Conservation (phyloP, 2,888 invertebrate species). For the Macrosiphum euphorbiae region DNA sequence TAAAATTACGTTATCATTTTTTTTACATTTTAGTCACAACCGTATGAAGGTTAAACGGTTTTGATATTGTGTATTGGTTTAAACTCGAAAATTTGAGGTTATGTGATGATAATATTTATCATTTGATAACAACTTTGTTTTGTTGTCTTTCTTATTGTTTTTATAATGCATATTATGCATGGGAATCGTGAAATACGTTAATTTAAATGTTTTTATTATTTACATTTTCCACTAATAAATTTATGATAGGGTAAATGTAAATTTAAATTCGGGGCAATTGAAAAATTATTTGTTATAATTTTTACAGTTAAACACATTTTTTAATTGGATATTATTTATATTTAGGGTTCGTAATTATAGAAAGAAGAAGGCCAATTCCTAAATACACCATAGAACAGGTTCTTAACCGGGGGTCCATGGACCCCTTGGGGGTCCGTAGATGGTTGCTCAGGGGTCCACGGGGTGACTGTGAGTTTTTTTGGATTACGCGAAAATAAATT, state of each 20-base stretch:
- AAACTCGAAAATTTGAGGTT: conserved; percentile 32
- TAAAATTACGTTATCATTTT: not conserved
- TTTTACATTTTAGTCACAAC: not conserved
- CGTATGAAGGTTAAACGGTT: not conserved
- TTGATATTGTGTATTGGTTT: conserved; percentile 3
- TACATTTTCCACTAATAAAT: conserved; percentile 24
- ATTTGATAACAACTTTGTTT: not conserved
- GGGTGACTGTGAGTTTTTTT: too few relatives aligned
- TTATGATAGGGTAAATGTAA: conserved; percentile 1
- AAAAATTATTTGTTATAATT: not conserved
- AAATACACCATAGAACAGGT: conserved; percentile 8
- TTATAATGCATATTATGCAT: not conserved
- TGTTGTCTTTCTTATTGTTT: conserved; percentile 21
- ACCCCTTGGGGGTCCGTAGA: too few relatives aligned
- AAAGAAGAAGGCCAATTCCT: conserved; percentile 13
- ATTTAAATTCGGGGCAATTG: conserved; percentile 24
- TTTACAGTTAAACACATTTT: conserved; percentile 36
- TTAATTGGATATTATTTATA: conserved; percentile 13
- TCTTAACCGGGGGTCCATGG: too few relatives aligned
- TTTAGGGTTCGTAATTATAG: conserved; percentile 33
- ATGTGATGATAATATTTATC: not conserved
- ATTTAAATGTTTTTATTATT: conserved; percentile 14
- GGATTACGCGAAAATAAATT: too few relatives aligned
- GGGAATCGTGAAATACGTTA: not conserved
- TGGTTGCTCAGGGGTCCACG: too few relatives aligned